A percentile compares a stretch with the other conserved stretches of the same genome.
Conservation (phyloP, 2,113 vertebrate genomes). For the Pterophyllum scalare region DNA sequence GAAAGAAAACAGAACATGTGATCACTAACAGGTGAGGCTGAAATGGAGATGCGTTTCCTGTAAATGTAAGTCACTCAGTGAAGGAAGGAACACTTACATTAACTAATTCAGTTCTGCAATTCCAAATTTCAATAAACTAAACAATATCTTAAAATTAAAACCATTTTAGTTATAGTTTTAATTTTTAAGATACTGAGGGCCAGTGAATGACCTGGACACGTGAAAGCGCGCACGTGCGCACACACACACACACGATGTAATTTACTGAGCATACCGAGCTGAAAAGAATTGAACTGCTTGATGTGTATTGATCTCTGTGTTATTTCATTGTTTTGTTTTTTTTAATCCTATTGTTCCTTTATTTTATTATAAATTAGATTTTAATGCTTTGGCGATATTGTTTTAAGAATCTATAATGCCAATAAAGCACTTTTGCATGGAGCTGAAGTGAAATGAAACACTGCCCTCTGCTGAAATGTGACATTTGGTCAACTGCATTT, state of each 20-base stretch:
- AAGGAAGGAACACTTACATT: neutral
- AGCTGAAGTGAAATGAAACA: constrained; percentile 17
- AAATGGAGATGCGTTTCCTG: neutral
- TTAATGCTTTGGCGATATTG: too few species aligned
- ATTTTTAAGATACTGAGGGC: too few species aligned
- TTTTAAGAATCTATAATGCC: neutral
- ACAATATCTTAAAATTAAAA: neutral
- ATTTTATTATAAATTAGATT: neutral
- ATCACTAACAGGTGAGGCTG: constrained; percentile 4
- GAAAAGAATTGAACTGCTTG: too few species aligned
- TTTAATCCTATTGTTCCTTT: neutral
- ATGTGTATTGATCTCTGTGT: neutral
- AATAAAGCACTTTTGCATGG: neutral
- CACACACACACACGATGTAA: neutral
- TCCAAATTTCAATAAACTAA: neutral
- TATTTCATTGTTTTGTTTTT: neutral
- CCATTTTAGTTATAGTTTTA: too few species aligned
- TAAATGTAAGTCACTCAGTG: neutral
- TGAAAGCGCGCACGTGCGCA: too few species aligned
- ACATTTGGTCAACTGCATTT: neutral
- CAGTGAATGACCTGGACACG: neutral
- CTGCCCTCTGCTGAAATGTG: constrained; percentile 67
- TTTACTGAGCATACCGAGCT: neutral
- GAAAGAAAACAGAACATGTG: neutral
- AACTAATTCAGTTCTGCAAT: neutral